Conservation (phyloP, 37 sponge, comb jelly and placozoan species). For the Theonella swinhoei region DNA sequence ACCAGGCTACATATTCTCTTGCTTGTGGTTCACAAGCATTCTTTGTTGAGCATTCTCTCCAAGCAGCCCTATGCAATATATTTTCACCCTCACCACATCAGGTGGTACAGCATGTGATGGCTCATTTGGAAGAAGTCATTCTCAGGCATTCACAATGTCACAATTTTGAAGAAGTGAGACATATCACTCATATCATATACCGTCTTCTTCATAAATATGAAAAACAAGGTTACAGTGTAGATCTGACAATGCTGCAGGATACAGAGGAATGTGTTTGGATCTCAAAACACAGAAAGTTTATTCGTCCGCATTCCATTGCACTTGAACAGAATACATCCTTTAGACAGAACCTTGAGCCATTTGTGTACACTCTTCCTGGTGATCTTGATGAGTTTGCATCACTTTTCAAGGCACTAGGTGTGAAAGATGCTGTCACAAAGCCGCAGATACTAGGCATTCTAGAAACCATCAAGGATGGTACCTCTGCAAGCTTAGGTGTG, state of each 20-base stretch:
- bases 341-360: slow-evolving; percentile 36
- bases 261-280: slow-evolving; percentile 40
- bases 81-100: background rate
- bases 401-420: slow-evolving; percentile 45
- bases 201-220: background rate
- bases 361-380: slow-evolving; percentile 44
- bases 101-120: background rate
- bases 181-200: background rate
- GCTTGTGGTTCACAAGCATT: slow-evolving; percentile 50
- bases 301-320: slow-evolving; percentile 21
- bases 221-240: background rate
- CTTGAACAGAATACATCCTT: slow-evolving; percentile 17
- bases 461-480: slow-evolving; percentile 26
- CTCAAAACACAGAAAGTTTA: slow-evolving; percentile 27
- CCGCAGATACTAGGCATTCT: slow-evolving; percentile 46
- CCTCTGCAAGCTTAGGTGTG: background rate
- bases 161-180: background rate
- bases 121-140: background rate
- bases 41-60: slow-evolving; percentile 1
- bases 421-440: slow-evolving; percentile 2
- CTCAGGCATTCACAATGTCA: background rate
- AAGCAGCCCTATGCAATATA: background rate
- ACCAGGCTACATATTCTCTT: background rate
- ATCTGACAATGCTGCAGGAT: background rate
- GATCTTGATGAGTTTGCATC: background rate